Evolutionary conservation across 2,888 invertebrate genomes (phyloP).

Genomic region (Drosophila limbata): DNA sequence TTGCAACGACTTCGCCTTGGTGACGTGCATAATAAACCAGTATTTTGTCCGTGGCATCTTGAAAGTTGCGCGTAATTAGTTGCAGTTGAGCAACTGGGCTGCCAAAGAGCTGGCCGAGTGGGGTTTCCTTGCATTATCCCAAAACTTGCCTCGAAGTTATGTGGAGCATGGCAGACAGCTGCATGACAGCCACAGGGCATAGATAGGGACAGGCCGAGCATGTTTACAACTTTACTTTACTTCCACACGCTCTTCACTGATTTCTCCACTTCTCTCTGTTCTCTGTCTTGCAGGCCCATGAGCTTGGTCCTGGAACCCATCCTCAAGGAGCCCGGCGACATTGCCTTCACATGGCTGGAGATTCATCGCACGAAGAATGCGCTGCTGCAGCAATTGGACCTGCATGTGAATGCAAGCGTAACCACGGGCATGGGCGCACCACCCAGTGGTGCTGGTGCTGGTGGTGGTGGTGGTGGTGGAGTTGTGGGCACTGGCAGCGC

Average conservation of each 20-base stretch:
- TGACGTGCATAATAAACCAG: conserved; percentile 53
- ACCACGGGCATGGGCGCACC: conserved; percentile 69
- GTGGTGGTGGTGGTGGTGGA: conserved; percentile 49
- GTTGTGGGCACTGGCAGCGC: conserved; percentile 53
- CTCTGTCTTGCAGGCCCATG: conserved; percentile 85
- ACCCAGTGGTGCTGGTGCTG: conserved; percentile 28
- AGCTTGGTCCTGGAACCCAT: conserved; percentile 90
- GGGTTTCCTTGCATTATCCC: conserved; percentile 28
- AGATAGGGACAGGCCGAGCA: conserved; percentile 24
- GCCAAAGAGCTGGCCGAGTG: conserved; percentile 33
- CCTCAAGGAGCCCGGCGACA: conserved; percentile 90
- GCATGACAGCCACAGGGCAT: conserved; percentile 36
- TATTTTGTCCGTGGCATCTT: conserved; percentile 52
- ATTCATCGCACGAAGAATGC: conserved; percentile 89
- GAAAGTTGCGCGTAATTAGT: conserved; percentile 72
- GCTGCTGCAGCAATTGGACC: conserved; percentile 87
- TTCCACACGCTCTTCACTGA: conserved; percentile 3
- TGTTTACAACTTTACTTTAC: conserved; percentile 58
- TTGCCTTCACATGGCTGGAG: conserved; percentile 92
- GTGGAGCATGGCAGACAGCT: conserved; percentile 58
- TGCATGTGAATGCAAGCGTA: conserved; percentile 83
- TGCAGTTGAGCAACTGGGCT: conserved; percentile 55
- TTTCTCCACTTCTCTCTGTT: not conserved
- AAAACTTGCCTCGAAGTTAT: conserved; percentile 61
- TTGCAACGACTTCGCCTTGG: conserved; percentile 12